Base-by-base conservation (phyloP, 2,113 vertebrate species). In the Shinisaurus crocodilurus region DNA sequence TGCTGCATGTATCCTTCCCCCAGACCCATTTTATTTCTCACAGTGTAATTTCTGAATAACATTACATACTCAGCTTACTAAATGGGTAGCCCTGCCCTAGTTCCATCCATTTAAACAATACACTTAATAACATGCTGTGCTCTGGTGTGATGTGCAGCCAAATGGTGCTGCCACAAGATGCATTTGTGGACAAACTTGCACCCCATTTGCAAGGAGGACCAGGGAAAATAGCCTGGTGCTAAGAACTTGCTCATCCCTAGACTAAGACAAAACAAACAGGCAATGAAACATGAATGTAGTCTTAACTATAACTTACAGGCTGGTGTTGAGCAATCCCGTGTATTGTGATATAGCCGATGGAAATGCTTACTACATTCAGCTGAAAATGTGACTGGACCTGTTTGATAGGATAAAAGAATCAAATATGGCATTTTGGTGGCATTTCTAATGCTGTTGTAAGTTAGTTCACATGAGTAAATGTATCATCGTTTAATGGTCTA, bases 321-420 rank as follows among this genome's bases (percentile, higher is more conserved):
- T 96, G 98, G 98, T 0, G 95, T 98, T 67, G 98, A 98, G 92
- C 99, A 99, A 91, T 99, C 98, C 94, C 98, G 98, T 93, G 98
- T 99, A 96, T 98, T 99, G 96, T 99, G 97, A 95, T 99, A 99
- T 67, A 99, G 97, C 95, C 98, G 98, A 85, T 98, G 97, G 95
- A 99, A 99, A 93, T 98, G 98, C 96, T 98, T 99, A 95, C 97
- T 98, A 92, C 98, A 99, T 96, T 99, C 98, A 88, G 98, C 97
- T 37, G 98, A 98, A 97, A 99, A 98, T 91, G 98, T 98, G 95
- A 99, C 98, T 96, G 98, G 98, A 96, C 98, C 98, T 99, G 97
- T 97, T 96, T 94, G 89, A 95, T 74, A 96, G 92, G 63, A 92
- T 93, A 48, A 85, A 94, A 89, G 54, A 85, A 87, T 32, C 54